Base-by-base conservation (phyloP, 2,113 vertebrate species). In the Mustelus asterias region DNA sequence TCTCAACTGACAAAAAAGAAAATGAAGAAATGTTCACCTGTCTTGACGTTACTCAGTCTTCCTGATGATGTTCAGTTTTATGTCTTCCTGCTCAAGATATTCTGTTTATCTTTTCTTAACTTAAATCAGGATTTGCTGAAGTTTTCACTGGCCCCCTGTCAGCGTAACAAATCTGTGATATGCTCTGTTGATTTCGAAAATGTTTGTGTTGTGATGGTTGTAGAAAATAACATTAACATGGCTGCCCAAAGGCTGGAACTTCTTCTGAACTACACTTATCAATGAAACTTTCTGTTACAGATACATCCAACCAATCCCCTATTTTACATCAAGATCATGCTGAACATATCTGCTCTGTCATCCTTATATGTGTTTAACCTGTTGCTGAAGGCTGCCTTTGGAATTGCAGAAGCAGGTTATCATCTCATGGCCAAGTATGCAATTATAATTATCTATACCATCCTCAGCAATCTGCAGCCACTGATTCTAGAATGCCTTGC, bases 21-120 rank as follows among this genome's bases (percentile, higher is more conserved):
- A 96, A 96, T 99, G 95, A 98, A 98, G 96, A 98, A 98, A 96
- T 97, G 98, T 8, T 98, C 98, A 4, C 97, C 98, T 26, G 97
- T 97, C 85, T 96, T 99, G 33, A 98, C 98, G 0, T 96, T 99
- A 96, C 96, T 99, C 96, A 98, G 97, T 65, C 98, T 99, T 10
- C 99, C 99, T 0, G 98, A 99, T 96, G 99, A 99, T 60, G 98
- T 99, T 26, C 97, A 99, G 72, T 98, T 99, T 20, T 99, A 96
- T 98, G 98, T 96, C 98, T 99, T 41, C 98, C 99, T 65, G 98
- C 98, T 16, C 98, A 98, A 95, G 99, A 99, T 96, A 97, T 99
- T 96, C 98, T 99, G 60, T 63, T 76, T n/a, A 80, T 72, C 37
- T n/a, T n/a, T 41, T 41, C 26, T 89, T 89, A 13, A 58, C 48